phyloP scores from a whole-genome alignment of 2,888 invertebrate genomes.

The Acronicta leporina region DNA sequence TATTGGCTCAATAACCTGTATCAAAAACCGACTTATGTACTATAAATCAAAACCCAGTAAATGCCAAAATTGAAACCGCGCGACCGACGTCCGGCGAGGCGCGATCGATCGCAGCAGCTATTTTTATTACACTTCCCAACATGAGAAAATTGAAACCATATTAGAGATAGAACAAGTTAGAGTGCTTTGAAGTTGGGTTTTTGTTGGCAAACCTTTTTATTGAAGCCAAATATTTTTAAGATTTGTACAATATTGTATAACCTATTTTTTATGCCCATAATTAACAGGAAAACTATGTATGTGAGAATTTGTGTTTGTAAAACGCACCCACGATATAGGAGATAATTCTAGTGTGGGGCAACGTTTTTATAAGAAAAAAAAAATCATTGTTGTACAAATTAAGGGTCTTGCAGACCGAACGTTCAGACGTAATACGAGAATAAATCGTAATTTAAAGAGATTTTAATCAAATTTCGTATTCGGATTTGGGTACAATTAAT shows the following conservation, averaged over 20 bases:
- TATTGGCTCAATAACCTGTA: background rate
- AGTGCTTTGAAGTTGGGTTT: conserved; percentile 18
- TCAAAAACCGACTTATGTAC: background rate
- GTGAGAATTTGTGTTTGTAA: too few relatives aligned
- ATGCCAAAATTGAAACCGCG: conserved; percentile 17
- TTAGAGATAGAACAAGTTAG: conserved; percentile 22
- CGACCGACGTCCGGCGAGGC: conserved; percentile 1
- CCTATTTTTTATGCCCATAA: background rate
- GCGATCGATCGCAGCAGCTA: conserved; percentile 28
- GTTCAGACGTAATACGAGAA: too few relatives aligned
- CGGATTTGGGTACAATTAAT: too few relatives aligned
- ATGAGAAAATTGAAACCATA: conserved; percentile 24
- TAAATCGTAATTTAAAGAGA: too few relatives aligned
- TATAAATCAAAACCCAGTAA: conserved; percentile 27
- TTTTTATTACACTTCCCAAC: conserved; percentile 33
- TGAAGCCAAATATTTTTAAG: background rate
- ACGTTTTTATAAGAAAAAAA: too few relatives aligned
- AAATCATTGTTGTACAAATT: too few relatives aligned
- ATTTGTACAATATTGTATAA: background rate
- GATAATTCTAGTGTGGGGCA: too few relatives aligned
- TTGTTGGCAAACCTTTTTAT: conserved; percentile 3
- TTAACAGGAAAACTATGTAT: too few relatives aligned
- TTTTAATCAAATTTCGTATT: too few relatives aligned
- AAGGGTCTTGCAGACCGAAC: too few relatives aligned
- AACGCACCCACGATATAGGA: too few relatives aligned